These are phyloP conservation scores for Frankliniella intonsa DNA, from an alignment of 2,888 invertebrate genomes.

Conservation along the genomic window DNA sequence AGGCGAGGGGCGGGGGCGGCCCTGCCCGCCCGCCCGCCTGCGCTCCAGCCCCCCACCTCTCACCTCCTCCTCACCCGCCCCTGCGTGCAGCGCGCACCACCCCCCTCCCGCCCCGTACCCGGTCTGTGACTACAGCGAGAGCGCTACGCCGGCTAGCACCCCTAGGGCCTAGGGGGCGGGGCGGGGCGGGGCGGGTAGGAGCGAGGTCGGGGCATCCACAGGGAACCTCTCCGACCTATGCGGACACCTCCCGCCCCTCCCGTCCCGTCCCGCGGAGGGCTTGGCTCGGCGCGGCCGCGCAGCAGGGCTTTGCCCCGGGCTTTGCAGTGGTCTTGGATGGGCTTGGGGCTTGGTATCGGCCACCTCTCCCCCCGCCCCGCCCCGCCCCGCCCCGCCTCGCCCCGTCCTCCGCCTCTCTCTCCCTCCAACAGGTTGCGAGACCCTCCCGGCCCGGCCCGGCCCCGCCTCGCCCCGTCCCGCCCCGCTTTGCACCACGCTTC, in stretches of 20 bases:
- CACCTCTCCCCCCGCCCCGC: neutral
- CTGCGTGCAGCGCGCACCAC: neutral
- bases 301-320: too few relatives aligned
- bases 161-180: neutral
- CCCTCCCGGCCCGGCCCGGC: neutral
- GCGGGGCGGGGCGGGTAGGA: neutral
- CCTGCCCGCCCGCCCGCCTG: slow-evolving; percentile 13
- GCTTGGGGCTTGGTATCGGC: neutral
- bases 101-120: neutral
- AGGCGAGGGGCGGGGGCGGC: neutral
- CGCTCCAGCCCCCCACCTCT: neutral
- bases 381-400: neutral
- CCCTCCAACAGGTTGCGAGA: slow-evolving; percentile 6
- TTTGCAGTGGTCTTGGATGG: neutral
- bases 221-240: neutral
- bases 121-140: slow-evolving; percentile 7
- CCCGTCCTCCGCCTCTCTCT: neutral
- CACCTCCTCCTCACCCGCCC: neutral
- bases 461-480: too few relatives aligned
- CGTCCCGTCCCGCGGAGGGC: neutral
- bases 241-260: neutral
- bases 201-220: neutral
- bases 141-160: neutral
- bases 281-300: too few relatives aligned
- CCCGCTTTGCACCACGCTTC: too few relatives aligned